Evolutionary conservation across 2,888 invertebrate genomes (phyloP), one percentile per base, ranked within the genome.

Genomic region (Chymomyza fuscimana): DNA sequence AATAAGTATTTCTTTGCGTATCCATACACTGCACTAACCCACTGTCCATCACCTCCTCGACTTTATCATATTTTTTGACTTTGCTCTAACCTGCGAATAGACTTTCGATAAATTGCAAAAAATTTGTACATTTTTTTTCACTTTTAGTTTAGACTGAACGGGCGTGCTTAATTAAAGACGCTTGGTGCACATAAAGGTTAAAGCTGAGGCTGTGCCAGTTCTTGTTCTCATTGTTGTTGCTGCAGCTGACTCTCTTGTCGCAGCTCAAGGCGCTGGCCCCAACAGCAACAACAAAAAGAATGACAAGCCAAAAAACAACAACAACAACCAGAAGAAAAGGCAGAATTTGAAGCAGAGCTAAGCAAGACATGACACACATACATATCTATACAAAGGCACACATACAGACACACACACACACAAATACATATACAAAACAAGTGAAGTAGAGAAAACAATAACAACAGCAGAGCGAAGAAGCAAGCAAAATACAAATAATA

Each of bases 401-500:
- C 40, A 67, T 22, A 40, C 12, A 19, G 1, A 59, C 16, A 64
- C 32, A 63, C 29, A 61, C 16, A 60, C 58, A 63, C 32, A 51
- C 22, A 61, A n/a, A 62, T 19, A 40, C 40, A 40, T 7, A 40
- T 7, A 46, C 40, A 46, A 46, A 65, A 29, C 72, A 67, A 36
- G 16, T 16, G 60, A 32, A 22, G 62, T 36, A 36, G 29, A 67
- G 52, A 50, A 29, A 68, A 67, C 16, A 15, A 40, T 32, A 65
- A 59, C 15, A 66, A 67, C n/a, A 61, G 36, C n/a, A 67, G 54
- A 52, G 60, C 10, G 22, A 50, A 29, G 46, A 56, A 60, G 69
- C 70, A 65, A 69, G 75, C 72, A 78, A 78, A 80, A 86, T 72
- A 86, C 80, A 86, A 81, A 82, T 85, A 86, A 83, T 86, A 86